Evolutionary conservation across 2,797 vertebrate species (phyloP), one percentile per base, ranked within the genome.

Genomic region (Cyprinodon diabolis): DNA sequence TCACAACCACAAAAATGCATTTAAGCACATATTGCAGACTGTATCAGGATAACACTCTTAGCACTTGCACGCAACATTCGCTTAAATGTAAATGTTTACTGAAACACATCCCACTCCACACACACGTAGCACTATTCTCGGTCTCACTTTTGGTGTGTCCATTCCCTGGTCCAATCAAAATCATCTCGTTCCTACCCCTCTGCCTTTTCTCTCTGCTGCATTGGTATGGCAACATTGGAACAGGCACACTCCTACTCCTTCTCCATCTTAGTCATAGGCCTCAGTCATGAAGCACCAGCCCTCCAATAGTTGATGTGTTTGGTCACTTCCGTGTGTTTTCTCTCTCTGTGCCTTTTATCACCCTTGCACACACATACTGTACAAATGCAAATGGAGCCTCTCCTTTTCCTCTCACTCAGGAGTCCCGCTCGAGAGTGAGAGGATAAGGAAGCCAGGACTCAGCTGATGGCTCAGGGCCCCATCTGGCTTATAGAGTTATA

Each of bases 191-290:
- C 79, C 79, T 76, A 76, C 76, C 76, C 83, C 40, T 88, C 69
- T 76, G 55, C 79, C 80, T 80, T 83, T 69, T 69, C 52, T 82
- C 84, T 85, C 87, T 70, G 87, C 63, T 80, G 85, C 81, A 88
- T 87, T 86, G 86, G 93, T 94, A 91, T 92, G 94, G 93, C 91
- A 92, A 88, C 91, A 86, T 85, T 85, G 90, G 80, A 91, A 80
- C 89, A 92, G 77, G 79, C 86, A 68, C 77, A 89, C 94, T 94
- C 95, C 95, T 93, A 94, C 94, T 86, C 81, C 73, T 90, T 86
- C 81, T 84, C 84, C 84, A 90, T 95, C 90, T 96, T 94, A 95
- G 93, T 96, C 95, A 95, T 92, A 92, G 93, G 92, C 91, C 90
- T 76, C 80, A 55, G 82, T 92, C 86, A 86, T 86, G 82, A 90